These are phyloP conservation scores for Psettodes erumei DNA, from an alignment of 2,113 vertebrate species.

Conservation along the genomic window DNA sequence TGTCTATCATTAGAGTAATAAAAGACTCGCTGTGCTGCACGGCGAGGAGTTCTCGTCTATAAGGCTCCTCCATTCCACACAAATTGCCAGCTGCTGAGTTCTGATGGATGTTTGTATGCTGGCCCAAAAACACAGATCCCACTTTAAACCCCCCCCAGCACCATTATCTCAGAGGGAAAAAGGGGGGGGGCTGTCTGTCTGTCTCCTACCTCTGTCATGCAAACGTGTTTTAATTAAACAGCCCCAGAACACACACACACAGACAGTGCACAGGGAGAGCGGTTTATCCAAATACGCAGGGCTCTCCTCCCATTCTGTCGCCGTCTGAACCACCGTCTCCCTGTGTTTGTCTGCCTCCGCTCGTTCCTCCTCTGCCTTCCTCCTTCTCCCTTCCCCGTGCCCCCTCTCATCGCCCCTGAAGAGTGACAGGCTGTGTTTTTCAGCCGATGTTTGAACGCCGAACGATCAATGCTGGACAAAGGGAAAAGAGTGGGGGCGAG, in stretches of 20 bases:
- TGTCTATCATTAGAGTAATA: slow-evolving; percentile 86
- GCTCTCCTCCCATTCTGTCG: slow-evolving; percentile 68
- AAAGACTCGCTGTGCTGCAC: slow-evolving; percentile 81
- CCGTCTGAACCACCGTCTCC: slow-evolving; percentile 57
- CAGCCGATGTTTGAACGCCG: slow-evolving; percentile 75
- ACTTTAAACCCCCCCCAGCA: slow-evolving; percentile 70
- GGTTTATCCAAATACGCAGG: slow-evolving; percentile 65
- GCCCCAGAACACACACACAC: slow-evolving; percentile 52
- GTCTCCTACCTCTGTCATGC: slow-evolving; percentile 68
- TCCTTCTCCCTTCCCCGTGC: slow-evolving; percentile 6
- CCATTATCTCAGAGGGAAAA: slow-evolving; percentile 71
- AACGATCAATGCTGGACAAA: slow-evolving; percentile 82
- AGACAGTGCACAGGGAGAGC: slow-evolving; percentile 26
- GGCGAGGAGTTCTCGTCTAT: slow-evolving; percentile 78
- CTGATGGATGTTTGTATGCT: slow-evolving; percentile 82
- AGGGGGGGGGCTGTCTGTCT: slow-evolving; percentile 46
- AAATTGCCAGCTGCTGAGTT: slow-evolving; percentile 83
- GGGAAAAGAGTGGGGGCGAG: slow-evolving; percentile 67
- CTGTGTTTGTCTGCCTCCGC: slow-evolving; percentile 56
- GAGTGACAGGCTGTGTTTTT: slow-evolving; percentile 82
- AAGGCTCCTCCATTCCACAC: slow-evolving; percentile 78
- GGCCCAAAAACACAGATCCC: slow-evolving; percentile 81
- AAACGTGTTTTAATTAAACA: slow-evolving; percentile 80
- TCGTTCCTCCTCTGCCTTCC: slow-evolving; percentile 35
- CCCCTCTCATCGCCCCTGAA: slow-evolving; percentile 54